Conservation (phyloP, 2,888 invertebrate genomes). For the Ormia ochracea region DNA sequence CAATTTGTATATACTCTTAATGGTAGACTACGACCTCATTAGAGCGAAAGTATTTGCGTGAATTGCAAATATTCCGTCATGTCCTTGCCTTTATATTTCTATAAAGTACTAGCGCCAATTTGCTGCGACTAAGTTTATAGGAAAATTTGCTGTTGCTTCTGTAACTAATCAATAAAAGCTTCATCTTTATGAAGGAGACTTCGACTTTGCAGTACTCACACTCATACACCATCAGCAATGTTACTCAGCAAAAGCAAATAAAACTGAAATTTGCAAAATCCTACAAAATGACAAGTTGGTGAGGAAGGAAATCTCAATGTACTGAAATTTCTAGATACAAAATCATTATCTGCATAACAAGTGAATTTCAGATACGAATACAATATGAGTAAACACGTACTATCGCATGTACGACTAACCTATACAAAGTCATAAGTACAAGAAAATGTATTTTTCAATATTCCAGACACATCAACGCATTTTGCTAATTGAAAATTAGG, state of each 20-base stretch:
- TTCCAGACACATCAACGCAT: slow-evolving; percentile 59
- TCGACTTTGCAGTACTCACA: neutral
- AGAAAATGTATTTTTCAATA: slow-evolving; percentile 50
- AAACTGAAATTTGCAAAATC: slow-evolving; percentile 8
- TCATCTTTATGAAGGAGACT: slow-evolving; percentile 58
- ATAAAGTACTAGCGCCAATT: slow-evolving; percentile 22
- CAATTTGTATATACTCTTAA: neutral
- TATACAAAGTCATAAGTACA: neutral
- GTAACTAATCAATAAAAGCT: slow-evolving; percentile 50
- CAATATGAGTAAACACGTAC: slow-evolving; percentile 3
- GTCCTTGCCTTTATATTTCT: neutral
- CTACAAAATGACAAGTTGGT: slow-evolving; percentile 15
- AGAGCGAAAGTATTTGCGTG: slow-evolving; percentile 1
- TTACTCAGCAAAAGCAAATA: neutral
- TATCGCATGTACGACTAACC: neutral
- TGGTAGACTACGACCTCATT: neutral
- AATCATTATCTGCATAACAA: slow-evolving; percentile 45
- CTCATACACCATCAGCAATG: neutral
- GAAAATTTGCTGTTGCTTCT: slow-evolving; percentile 4
- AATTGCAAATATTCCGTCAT: slow-evolving; percentile 9
- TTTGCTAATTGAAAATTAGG: slow-evolving; percentile 69
- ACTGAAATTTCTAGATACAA: slow-evolving; percentile 35
- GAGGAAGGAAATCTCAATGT: slow-evolving; percentile 56
- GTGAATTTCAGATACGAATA: neutral
- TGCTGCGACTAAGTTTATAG: slow-evolving; percentile 4